A percentile compares a stretch with the other conserved stretches of the same genome.
These are phyloP conservation scores for Calypte anna DNA, from an alignment of 2,113 vertebrate genomes.

Conservation along the genomic window DNA sequence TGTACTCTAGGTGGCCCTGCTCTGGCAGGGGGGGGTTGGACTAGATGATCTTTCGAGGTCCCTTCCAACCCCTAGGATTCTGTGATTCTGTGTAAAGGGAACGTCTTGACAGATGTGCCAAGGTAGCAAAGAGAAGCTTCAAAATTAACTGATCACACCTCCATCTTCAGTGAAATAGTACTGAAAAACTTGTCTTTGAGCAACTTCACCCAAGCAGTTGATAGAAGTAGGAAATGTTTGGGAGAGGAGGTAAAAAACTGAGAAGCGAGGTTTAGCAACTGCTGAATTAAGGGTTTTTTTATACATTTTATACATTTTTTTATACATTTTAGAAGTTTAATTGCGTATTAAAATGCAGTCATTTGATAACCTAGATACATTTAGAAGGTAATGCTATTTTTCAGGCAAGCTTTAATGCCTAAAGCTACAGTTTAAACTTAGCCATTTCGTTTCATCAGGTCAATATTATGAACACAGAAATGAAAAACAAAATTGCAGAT, in stretches of 20 bases:
- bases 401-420: background rate
- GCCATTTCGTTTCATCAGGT: background rate
- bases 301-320: background rate
- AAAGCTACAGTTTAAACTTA: background rate
- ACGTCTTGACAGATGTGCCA: accelerated
- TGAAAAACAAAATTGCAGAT: background rate
- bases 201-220: background rate
- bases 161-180: background rate
- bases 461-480: background rate
- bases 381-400: background rate
- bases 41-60: no score
- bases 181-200: background rate
- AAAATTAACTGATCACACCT: background rate
- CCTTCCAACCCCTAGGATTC: no score
- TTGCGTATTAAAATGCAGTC: background rate
- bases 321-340: background rate
- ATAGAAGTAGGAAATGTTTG: background rate
- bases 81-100: no score
- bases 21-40: no score
- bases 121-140: background rate
- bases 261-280: background rate
- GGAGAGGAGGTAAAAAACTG: background rate
- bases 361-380: background rate
- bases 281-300: background rate
- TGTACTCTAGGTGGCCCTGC: no score